phyloP scores from a whole-genome alignment of 1,140 invertebrate species.

The Cheumatopsyche charites region DNA sequence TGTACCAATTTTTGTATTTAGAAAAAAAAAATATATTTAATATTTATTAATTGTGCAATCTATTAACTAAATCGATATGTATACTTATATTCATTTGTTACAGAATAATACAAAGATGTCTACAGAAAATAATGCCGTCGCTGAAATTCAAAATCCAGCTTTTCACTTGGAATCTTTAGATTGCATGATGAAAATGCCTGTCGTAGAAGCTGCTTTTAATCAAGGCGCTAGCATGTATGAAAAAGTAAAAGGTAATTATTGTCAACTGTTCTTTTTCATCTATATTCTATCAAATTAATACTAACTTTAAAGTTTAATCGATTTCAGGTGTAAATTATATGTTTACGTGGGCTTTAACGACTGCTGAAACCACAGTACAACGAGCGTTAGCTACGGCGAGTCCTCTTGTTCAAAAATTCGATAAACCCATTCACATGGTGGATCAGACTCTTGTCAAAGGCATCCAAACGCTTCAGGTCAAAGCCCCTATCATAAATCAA shows the following conservation, averaged over 20 bases:
- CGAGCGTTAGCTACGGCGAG: conserved; percentile 67
- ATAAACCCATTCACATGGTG: conserved; percentile 68
- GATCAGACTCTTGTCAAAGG: conserved; percentile 70
- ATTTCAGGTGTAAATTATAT: conserved; percentile 63
- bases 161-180: conserved; percentile 64
- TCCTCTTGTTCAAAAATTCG: conserved; percentile 65
- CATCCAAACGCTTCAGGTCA: conserved; percentile 70
- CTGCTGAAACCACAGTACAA: conserved; percentile 69
- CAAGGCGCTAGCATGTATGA: conserved; percentile 64
- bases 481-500: conserved; percentile 71
- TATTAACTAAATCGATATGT: background rate
- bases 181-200: conserved; percentile 62
- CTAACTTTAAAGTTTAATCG: background rate
- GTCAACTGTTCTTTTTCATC: background rate
- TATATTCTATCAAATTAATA: background rate
- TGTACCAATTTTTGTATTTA: no score
- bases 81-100: background rate
- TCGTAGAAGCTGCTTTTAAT: conserved; percentile 62
- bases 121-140: background rate
- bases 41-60: no score
- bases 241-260: conserved; percentile 60
- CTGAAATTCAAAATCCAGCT: conserved; percentile 46
- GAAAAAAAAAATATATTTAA: no score
- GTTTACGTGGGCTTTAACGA: conserved; percentile 70
- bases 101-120: conserved; percentile 9